Evolutionary conservation across 1,140 invertebrate species (phyloP).

Genomic region (Calephelis virginiensis): DNA sequence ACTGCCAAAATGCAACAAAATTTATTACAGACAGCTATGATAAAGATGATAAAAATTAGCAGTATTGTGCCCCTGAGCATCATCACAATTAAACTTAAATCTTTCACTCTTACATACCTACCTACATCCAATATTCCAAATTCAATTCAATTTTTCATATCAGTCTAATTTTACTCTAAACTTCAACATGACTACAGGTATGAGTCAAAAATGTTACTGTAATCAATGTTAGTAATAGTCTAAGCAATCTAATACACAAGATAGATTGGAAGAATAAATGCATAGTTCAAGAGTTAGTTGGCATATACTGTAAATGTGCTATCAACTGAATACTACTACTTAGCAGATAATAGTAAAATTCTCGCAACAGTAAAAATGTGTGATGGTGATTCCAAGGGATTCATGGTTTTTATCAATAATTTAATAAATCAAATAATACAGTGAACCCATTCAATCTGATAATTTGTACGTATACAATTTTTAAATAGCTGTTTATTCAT

Average conservation of each 20-base stretch:
- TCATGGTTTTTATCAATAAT: neutral
- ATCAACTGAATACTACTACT: slow-evolving; percentile 28
- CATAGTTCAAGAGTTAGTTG: slow-evolving; percentile 12
- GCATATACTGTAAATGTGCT: slow-evolving; percentile 50
- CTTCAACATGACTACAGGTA: slow-evolving; percentile 1
- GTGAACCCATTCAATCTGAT: slow-evolving; percentile 3
- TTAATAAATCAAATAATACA: neutral
- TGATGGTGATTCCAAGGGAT: neutral
- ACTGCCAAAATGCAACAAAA: too few species aligned
- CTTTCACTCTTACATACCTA: too few species aligned
- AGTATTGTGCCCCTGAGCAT: neutral
- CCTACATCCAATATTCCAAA: neutral
- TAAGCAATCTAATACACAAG: slow-evolving; percentile 5
- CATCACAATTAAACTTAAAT: too few species aligned
- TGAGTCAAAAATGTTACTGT: slow-evolving; percentile 7
- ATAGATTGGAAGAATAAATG: slow-evolving; percentile 16
- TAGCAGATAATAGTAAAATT: slow-evolving; percentile 30
- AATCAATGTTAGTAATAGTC: slow-evolving; percentile 10
- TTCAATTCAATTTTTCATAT: neutral
- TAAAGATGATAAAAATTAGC: neutral
- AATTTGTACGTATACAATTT: neutral
- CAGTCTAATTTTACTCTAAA: slow-evolving; percentile 2
- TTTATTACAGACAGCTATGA: neutral
- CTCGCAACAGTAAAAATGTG: slow-evolving; percentile 33
- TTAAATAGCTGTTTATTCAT: too few species aligned